Percentiles rank a stretch among this genome's conserved stretches.
Evolutionary conservation across 2,888 invertebrate genomes (phyloP).

Genomic region (Steinernema carpocapsae): DNA sequence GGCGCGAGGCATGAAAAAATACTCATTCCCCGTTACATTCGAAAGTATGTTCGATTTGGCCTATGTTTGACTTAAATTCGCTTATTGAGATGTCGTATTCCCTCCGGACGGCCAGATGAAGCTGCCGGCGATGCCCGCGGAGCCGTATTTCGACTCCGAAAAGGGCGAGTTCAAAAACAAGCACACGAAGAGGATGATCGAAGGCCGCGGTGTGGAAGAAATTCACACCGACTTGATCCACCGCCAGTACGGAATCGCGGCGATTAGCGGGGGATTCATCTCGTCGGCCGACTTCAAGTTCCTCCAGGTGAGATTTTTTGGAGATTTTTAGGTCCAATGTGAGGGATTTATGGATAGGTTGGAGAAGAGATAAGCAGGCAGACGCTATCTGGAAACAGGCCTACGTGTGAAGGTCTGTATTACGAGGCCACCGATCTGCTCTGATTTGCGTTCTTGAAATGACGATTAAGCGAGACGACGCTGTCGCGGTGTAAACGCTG

Average conservation of each 20-base stretch:
- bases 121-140: slow-evolving; percentile 63
- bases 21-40: slow-evolving; percentile 63
- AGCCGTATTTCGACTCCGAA: slow-evolving; percentile 62
- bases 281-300: slow-evolving; percentile 60
- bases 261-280: slow-evolving; percentile 72
- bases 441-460: too few relatives aligned
- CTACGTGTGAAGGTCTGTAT: too few relatives aligned
- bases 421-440: too few relatives aligned
- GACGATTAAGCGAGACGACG: too few relatives aligned
- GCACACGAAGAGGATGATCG: slow-evolving; percentile 62
- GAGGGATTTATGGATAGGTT: too few relatives aligned
- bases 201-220: slow-evolving; percentile 65
- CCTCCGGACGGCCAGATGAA: slow-evolving; percentile 63
- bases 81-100: slow-evolving; percentile 61
- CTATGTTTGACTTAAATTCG: not conserved
- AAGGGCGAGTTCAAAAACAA: slow-evolving; percentile 65
- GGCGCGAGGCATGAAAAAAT: slow-evolving; percentile 54
- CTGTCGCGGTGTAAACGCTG: too few relatives aligned
- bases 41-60: slow-evolving; percentile 56
- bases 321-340: too few relatives aligned
- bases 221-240: slow-evolving; percentile 84
- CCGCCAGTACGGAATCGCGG: slow-evolving; percentile 90
- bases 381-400: too few relatives aligned
- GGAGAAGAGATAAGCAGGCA: too few relatives aligned
- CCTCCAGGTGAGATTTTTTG: slow-evolving; percentile 50